A percentile compares a stretch with the other conserved stretches of the same genome.
phyloP scores from a whole-genome alignment of 2,888 invertebrate species.

The Coenonympha arcania region DNA sequence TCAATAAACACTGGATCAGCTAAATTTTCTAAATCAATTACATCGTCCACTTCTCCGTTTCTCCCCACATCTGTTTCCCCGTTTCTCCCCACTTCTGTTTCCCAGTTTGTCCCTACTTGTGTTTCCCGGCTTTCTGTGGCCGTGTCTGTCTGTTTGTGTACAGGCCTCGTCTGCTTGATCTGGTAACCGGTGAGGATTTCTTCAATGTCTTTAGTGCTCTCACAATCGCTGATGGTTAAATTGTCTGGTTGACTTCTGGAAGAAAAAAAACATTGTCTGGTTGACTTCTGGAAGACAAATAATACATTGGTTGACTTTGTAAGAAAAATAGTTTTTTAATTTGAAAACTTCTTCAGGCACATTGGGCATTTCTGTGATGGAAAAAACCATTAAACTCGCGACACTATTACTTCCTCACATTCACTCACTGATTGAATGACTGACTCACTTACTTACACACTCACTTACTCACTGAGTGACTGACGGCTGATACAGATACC shows the following conservation, averaged over 20 bases:
- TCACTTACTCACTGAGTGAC: too few species aligned
- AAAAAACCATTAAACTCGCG: too few species aligned
- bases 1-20: slow-evolving; percentile 48
- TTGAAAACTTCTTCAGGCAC: too few species aligned
- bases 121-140: background rate
- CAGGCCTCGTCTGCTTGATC: slow-evolving; percentile 41
- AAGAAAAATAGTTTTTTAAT: too few species aligned
- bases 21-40: slow-evolving; percentile 17
- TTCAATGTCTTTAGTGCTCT: slow-evolving; percentile 48
- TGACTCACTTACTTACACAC: too few species aligned
- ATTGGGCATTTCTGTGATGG: too few species aligned
- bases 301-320: too few species aligned
- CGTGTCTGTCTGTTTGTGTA: slow-evolving; percentile 9
- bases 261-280: slow-evolving; percentile 1
- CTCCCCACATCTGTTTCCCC: background rate
- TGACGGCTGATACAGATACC: too few species aligned
- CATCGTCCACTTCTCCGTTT: background rate
- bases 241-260: slow-evolving; percentile 11
- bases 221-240: slow-evolving; percentile 9
- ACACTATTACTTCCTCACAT: too few species aligned
- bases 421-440: too few species aligned
- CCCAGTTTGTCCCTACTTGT: background rate
- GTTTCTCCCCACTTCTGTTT: background rate
- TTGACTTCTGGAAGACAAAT: slow-evolving; percentile 12
- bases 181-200: slow-evolving; percentile 57